Base-by-base conservation (phyloP, 1,140 invertebrate species). In the Zaprionus inermis region DNA sequence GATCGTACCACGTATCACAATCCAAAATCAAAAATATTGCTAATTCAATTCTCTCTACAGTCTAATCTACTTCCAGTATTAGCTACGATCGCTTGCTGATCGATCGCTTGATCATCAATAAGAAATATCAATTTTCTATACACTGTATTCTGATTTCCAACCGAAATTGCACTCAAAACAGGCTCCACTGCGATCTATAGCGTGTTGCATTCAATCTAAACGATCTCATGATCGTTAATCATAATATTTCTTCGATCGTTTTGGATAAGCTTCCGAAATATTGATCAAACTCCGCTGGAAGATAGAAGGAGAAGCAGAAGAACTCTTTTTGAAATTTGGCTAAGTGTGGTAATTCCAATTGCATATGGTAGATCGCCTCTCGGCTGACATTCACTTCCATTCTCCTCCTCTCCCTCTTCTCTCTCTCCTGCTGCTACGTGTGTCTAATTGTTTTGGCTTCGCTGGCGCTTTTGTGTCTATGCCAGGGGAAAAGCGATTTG, bases 381-480 rank as follows among this genome's bases (percentile, higher is more conserved):
- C 44, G 14, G 44, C 44, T 68, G 65, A 59, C 56, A 59, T 68
- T 68, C 44, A 61, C 14, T 28, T 56, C 12, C 5, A 20, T 14
- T 32, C 16, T 49, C 11, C 44, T 10, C 10, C 11, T 18, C 9
- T 7, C 7, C 44, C 10, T 10, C 12, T n/a, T 44, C 38, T 9
- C 36, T 38, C 36, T 38, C 36, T 44, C 3, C 20, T 14, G 20
- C 20, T 24, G 5, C 46, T 44, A 18, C 9, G 28, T 34, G 32
- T 32, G 44, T 3, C 24, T 60, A 58, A 41, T 58, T 41, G 34
- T 36, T 58, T 20, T 22, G 65, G 59, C 71, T 68, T 51, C 14
- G 70, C 79, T 86, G 83, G 83, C 83, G 83, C 83, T 86, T 86
- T 86, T 83, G 83, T 86, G 83, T 86, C 83, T 86, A 83, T 89